A percentile compares a stretch with the other conserved stretches of the same genome.
Conservation (phyloP, 2,797 vertebrate species). For the Mastacembelus armatus region DNA sequence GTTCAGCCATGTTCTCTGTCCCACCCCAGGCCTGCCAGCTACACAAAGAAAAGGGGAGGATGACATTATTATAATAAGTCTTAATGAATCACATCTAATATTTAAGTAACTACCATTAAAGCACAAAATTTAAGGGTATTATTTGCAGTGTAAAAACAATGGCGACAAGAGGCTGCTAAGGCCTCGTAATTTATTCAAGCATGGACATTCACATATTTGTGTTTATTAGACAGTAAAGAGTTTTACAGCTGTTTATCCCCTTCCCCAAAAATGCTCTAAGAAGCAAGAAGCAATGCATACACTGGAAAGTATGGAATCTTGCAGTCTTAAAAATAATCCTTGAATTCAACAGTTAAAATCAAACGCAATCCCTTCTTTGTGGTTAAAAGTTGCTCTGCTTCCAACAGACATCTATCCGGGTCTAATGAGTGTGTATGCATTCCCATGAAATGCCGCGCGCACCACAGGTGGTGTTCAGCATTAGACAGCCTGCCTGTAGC, state of each 20-base stretch:
- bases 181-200: slow-evolving; percentile 18
- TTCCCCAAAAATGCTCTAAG: slow-evolving; percentile 35
- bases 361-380: slow-evolving; percentile 47
- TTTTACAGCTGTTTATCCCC: slow-evolving; percentile 39
- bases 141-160: slow-evolving; percentile 6
- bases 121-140: not conserved
- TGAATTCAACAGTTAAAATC: slow-evolving; percentile 62
- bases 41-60: slow-evolving; percentile 3
- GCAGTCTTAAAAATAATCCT: slow-evolving; percentile 59
- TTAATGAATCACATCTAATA: slow-evolving; percentile 1
- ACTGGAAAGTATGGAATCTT: slow-evolving; percentile 53
- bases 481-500: slow-evolving; percentile 50
- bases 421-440: slow-evolving; percentile 60
- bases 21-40: slow-evolving; percentile 83
- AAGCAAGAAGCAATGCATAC: slow-evolving; percentile 45
- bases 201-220: slow-evolving; percentile 32
- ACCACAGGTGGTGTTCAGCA: slow-evolving; percentile 57
- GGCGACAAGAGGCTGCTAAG: slow-evolving; percentile 65
- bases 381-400: slow-evolving; percentile 49
- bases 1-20: slow-evolving; percentile 90
- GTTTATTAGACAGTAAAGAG: slow-evolving; percentile 12
- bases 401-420: slow-evolving; percentile 47
- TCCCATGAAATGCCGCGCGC: slow-evolving; percentile 56
- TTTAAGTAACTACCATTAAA: not conserved
- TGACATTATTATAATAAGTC: not conserved